A percentile compares a stretch with the other conserved stretches of the same genome.
Evolutionary conservation across 2,888 invertebrate genomes (phyloP).

Genomic region (Incurvaria masculella): DNA sequence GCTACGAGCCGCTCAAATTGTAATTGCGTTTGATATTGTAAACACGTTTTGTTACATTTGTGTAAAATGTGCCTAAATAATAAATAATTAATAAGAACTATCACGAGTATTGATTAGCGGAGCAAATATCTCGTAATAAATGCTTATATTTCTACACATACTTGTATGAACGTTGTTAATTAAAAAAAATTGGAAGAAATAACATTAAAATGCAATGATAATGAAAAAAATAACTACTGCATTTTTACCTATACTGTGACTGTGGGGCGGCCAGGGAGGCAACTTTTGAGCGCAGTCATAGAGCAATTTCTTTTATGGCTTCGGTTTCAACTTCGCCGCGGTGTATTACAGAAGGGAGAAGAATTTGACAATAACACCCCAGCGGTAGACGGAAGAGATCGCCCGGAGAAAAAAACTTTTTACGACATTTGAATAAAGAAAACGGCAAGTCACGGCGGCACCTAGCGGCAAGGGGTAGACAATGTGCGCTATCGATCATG

Average conservation of each 20-base stretch:
- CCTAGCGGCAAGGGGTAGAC: neutral
- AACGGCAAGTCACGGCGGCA: neutral
- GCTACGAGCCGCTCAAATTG: no score
- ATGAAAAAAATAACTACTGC: no score
- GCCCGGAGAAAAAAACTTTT: constrained; percentile 5
- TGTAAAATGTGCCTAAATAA: no score
- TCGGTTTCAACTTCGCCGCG: constrained; percentile 55
- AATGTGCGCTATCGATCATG: neutral
- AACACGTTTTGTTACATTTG: no score
- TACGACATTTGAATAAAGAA: constrained; percentile 3
- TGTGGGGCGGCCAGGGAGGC: no score
- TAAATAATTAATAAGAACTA: no score
- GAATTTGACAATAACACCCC: constrained; percentile 48
- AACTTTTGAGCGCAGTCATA: constrained; percentile 52
- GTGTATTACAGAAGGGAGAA: constrained; percentile 55
- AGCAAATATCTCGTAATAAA: no score
- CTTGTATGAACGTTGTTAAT: constrained; percentile 1
- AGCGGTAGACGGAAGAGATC: neutral
- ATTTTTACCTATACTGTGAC: no score
- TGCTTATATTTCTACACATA: no score
- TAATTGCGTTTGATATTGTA: no score
- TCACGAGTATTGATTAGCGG: no score
- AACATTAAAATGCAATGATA: no score
- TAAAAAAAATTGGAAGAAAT: constrained; percentile 2
- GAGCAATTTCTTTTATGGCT: constrained; percentile 57